Percentiles rank a stretch among this genome's conserved stretches.
These are phyloP conservation scores for Spinibarbus caldwelli DNA, from an alignment of 2,797 vertebrate genomes.

Conservation along the genomic window DNA sequence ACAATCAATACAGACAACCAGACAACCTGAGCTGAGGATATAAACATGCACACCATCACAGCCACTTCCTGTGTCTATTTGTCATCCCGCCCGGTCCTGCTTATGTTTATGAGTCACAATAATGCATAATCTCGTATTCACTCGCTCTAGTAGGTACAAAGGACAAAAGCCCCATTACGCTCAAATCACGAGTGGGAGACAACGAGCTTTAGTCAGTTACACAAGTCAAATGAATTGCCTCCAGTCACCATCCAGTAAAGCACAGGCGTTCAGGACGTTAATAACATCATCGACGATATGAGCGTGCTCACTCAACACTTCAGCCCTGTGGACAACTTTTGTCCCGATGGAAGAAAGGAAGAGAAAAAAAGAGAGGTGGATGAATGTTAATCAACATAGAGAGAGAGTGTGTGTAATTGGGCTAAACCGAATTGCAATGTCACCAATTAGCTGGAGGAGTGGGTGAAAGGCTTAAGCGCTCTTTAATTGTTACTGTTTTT, in stretches of 20 bases:
- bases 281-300: conserved; percentile 20
- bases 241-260: not conserved
- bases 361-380: conserved; percentile 46
- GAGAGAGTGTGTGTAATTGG: conserved; percentile 70
- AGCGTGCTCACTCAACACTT: conserved; percentile 27
- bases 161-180: conserved; percentile 41
- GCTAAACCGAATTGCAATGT: conserved; percentile 71
- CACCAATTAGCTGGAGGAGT: conserved; percentile 75
- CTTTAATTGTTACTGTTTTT: conserved; percentile 70
- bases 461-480: conserved; percentile 63
- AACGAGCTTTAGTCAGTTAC: conserved; percentile 16
- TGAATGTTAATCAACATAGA: conserved; percentile 58
- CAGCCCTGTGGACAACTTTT: not conserved
- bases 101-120: conserved; percentile 13
- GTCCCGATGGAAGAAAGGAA: conserved; percentile 33
- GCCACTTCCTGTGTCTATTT: not conserved
- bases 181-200: conserved; percentile 28
- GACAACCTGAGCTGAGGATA: conserved; percentile 59
- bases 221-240: conserved; percentile 37
- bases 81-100: not conserved
- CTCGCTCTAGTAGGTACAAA: conserved; percentile 24
- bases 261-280: not conserved
- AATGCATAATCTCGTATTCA: conserved; percentile 22
- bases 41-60: conserved; percentile 22
- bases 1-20: conserved; percentile 65